phyloP scores from a whole-genome alignment of 2,113 vertebrate genomes.

The Tenrec ecaudatus region DNA sequence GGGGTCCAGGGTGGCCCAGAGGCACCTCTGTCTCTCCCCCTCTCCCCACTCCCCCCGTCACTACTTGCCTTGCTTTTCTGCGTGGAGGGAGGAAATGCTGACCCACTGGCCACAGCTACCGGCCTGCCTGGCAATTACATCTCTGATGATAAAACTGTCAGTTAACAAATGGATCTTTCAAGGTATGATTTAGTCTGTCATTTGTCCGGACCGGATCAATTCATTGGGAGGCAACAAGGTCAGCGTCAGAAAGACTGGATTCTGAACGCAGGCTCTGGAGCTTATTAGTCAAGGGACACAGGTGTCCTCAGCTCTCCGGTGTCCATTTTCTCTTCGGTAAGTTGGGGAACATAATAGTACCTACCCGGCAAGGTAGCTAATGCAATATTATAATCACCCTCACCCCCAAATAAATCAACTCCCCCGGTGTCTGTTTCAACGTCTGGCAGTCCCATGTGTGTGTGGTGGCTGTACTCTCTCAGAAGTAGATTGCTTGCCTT shows the following conservation, averaged over 20 bases:
- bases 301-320: background rate
- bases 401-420: background rate
- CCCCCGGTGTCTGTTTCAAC: background rate
- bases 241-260: slow-evolving; percentile 52
- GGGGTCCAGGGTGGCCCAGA: fast-evolving
- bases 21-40: background rate
- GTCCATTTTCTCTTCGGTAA: background rate
- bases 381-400: background rate
- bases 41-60: background rate
- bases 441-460: background rate
- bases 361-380: background rate
- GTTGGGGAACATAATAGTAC: background rate
- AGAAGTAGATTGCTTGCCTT: background rate
- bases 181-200: slow-evolving; percentile 62
- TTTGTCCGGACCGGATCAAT: slow-evolving; percentile 43
- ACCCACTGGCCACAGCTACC: background rate
- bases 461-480: background rate
- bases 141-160: slow-evolving; percentile 74
- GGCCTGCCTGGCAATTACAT: slow-evolving; percentile 47
- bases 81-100: slow-evolving; percentile 14
- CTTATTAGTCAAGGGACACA: background rate
- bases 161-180: slow-evolving; percentile 75
- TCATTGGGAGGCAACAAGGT: slow-evolving; percentile 51
- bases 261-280: slow-evolving; percentile 11
- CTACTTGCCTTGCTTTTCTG: background rate